A percentile compares a stretch with the other conserved stretches of the same genome.
Evolutionary conservation across 64 coral and sea anemone genomes (phyloP).

Genomic region (Trachythela sp.): DNA sequence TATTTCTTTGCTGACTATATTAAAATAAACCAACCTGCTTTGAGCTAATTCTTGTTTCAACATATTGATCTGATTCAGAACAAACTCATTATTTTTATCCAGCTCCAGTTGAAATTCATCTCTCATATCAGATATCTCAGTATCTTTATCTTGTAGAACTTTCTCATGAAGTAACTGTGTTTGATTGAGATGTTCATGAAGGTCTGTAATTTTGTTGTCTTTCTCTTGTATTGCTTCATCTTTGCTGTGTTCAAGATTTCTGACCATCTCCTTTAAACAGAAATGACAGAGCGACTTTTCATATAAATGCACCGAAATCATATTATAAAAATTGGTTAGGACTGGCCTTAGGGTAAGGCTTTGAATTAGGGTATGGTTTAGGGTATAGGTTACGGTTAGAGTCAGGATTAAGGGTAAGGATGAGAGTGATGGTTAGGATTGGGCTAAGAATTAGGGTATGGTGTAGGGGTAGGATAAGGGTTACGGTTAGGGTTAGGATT

Average conservation of each 20-base stretch:
- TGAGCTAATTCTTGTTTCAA: slow-evolving; percentile 3
- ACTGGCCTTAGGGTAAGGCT: no score
- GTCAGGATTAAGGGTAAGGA: no score
- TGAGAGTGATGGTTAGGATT: no score
- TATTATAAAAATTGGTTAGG: no score
- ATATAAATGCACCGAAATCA: no score
- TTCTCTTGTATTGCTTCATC: background rate
- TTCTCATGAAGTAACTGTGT: background rate
- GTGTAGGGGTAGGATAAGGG: no score
- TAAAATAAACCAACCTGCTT: background rate
- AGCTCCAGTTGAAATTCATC: background rate
- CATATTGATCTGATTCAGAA: background rate
- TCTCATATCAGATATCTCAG: background rate
- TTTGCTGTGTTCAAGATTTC: background rate
- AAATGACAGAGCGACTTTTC: no score
- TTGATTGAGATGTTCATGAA: background rate
- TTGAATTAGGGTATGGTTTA: no score
- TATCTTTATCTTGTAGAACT: background rate
- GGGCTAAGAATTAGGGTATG: no score
- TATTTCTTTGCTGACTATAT: no score
- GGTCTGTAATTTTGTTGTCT: background rate
- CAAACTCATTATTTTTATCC: background rate
- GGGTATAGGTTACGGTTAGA: no score
- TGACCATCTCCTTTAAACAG: background rate
- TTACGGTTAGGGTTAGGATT: no score